Evolutionary conservation across 2,113 vertebrate genomes (phyloP), one percentile per base, ranked within the genome.

Genomic region (Morone saxatilis): DNA sequence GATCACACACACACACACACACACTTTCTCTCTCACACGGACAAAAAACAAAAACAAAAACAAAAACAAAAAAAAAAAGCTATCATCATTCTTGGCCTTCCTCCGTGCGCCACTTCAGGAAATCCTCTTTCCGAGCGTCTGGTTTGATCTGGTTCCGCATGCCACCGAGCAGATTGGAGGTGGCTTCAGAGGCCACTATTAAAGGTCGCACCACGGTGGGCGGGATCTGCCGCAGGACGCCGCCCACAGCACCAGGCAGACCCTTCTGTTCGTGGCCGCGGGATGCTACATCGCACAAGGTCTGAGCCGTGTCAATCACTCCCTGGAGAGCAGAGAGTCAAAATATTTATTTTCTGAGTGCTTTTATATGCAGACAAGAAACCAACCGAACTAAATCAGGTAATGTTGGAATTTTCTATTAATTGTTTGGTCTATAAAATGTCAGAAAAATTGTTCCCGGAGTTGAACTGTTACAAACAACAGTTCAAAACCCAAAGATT

Each of bases 231-330:
- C 97, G 95, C 90, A 98, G 94, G 88, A 98, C 97, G 0, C 97
- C 97, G 0, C 97, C 97, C 47, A 98, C 97, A 0, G 97, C 97
- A 0, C 97, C 97, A 0, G 97, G 96, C 85, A 98, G 93, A 71
- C 97, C 97, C 85, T 98, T 98, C 92, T 98, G 97, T 81, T 98
- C 97, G 0, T 98, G 97, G 31, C 97, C 97, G 0, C 97, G 95
- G 0, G 97, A 95, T 0, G 97, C 97, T 79, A 98, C 97, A 0
- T 97, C 96, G 4, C 97, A 97, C 87, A 98, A 95, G 38, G 96
- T 97, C 93, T 98, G 97, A 50, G 97, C 97, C 0, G 97, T 97
- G 90, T 98, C 97, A 12, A 97, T 96, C 82, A 98, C 95, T 36
- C 97, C 97, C 97, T 98, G 90, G 1, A 78, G 83, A 84, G 76